phyloP scores from a whole-genome alignment of 2,797 vertebrate species.

The Vultur gryphus region DNA sequence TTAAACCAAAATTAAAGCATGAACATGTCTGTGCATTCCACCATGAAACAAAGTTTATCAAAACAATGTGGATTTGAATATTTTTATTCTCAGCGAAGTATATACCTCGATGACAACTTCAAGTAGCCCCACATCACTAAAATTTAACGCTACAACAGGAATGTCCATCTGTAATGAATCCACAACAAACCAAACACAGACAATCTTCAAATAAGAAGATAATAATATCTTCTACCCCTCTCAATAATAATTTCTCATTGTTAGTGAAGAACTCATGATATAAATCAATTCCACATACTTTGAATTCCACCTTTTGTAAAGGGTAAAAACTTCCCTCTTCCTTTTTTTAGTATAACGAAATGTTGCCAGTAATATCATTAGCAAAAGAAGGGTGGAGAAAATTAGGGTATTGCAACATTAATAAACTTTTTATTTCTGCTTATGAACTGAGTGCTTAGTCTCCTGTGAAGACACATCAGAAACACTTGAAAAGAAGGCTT shows the following conservation, averaged over 20 bases:
- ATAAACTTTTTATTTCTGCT: slow-evolving; percentile 21
- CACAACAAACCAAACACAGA: not conserved
- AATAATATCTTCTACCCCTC: no score
- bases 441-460: not conserved
- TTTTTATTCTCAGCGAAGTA: not conserved
- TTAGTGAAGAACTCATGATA: not conserved
- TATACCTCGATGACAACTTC: not conserved
- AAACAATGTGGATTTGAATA: not conserved
- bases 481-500: not conserved
- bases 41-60: not conserved
- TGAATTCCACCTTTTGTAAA: not conserved
- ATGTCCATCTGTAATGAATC: not conserved
- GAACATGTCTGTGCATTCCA: not conserved
- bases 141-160: not conserved
- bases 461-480: not conserved
- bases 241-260: not conserved
- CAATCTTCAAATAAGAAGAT: not conserved
- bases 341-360: not conserved
- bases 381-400: slow-evolving; percentile 47
- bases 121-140: not conserved
- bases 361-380: not conserved
- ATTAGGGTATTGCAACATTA: slow-evolving; percentile 51
- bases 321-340: not conserved
- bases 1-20: not conserved
- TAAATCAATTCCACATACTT: not conserved